Conservation (phyloP, 2,888 invertebrate species). For the Hypena proboscidalis region DNA sequence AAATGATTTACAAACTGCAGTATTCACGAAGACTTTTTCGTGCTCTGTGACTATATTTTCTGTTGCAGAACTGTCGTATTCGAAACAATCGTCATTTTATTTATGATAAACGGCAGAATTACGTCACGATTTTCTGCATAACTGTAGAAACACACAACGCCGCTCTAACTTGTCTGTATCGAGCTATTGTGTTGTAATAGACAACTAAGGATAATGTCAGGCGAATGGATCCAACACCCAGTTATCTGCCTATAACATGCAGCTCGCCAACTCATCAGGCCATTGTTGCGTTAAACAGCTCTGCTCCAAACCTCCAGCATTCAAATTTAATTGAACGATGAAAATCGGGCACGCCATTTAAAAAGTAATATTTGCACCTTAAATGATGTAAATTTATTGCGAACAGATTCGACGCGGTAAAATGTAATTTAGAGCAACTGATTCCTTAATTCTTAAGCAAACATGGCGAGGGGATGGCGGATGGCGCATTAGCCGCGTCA, state of each 20-base stretch:
- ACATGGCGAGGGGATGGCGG: conserved; percentile 66
- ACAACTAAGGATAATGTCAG: too few relatives aligned
- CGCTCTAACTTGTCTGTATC: too few relatives aligned
- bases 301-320: background rate
- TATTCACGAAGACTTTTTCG: background rate
- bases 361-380: conserved; percentile 29
- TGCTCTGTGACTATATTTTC: too few relatives aligned
- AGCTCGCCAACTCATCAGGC: background rate
- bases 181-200: too few relatives aligned
- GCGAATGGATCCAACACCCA: too few relatives aligned
- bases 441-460: conserved; percentile 71
- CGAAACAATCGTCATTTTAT: too few relatives aligned
- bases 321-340: conserved; percentile 9
- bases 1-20: conserved; percentile 13
- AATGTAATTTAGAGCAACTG: conserved; percentile 60
- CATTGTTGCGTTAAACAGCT: background rate
- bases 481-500: conserved; percentile 81
- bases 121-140: too few relatives aligned
- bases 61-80: too few relatives aligned
- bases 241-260: background rate
- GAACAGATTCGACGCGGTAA: conserved; percentile 44
- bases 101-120: too few relatives aligned
- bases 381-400: conserved; percentile 27
- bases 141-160: too few relatives aligned
- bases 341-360: conserved; percentile 8